Base-by-base conservation (phyloP, 2,888 invertebrate species). In the Choristoneura rosaceana region DNA sequence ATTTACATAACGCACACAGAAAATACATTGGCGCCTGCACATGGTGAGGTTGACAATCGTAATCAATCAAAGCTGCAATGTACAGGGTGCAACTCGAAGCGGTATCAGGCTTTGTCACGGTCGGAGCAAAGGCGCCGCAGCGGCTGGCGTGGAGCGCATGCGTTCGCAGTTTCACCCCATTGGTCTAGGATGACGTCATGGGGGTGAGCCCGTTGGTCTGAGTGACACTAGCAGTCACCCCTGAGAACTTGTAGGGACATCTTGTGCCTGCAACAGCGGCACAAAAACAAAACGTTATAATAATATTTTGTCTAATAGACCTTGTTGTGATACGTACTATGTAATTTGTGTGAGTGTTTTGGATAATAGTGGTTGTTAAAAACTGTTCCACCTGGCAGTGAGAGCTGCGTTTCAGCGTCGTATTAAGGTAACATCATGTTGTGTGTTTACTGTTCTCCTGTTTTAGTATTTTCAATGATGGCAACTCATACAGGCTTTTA, bases 111-210 rank as follows among this genome's bases (percentile, higher is more conserved):
- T 81, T 85, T 86, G 76, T 80, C 75, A 74, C 74, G 77, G 80
- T 82, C 79, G 78, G 81, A 77, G 83, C 84, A 83, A 80, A 81
- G 93, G 92, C 93, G 93, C 90, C 93, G 87, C 86, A 87, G 84
- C 82, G 93, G 91, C 93, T 93, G 85, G 80, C 71, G 77, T n/a
- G 81, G 75, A 89, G 85, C 93, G 93, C 93, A 90, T 90, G 93
- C 93, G 93, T 83, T 76, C 65, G 70, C 79, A 80, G 85, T 85
- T 84, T 85, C 87, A 89, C 90, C 92, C 92, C 82, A 93, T 94
- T 94, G 93, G 93, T 89, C 88, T 90, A 89, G 80, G 88, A 87
- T 94, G 93, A 94, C 93, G 93, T 94, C 93, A 94, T 92, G 91
- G 86, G 93, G 93, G 92, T 93, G 92, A 92, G 90, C 89, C 88